Evolutionary conservation across 2,797 vertebrate species (phyloP).

Genomic region (Acanthurus leucopareius): DNA sequence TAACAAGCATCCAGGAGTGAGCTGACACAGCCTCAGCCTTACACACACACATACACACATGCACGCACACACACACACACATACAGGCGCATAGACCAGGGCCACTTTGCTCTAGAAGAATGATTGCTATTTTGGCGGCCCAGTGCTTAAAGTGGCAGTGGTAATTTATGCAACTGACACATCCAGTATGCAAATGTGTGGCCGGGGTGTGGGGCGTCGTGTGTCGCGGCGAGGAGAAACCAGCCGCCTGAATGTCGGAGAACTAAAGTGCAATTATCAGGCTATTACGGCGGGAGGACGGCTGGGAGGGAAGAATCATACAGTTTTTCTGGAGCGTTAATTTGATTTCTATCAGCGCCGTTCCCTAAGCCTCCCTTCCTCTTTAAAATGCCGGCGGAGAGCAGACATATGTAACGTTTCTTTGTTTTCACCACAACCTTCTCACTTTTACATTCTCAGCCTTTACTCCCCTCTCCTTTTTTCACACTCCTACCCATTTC

Average conservation of each 20-base stretch:
- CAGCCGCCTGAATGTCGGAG: slow-evolving; percentile 85
- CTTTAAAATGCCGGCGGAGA: slow-evolving; percentile 70
- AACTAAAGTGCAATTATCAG: slow-evolving; percentile 91
- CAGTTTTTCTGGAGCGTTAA: slow-evolving; percentile 85
- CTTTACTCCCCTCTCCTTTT: slow-evolving; percentile 32
- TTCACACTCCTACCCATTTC: slow-evolving; percentile 34
- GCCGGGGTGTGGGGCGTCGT: slow-evolving; percentile 81
- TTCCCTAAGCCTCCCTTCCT: slow-evolving; percentile 65
- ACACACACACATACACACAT: slow-evolving; percentile 32
- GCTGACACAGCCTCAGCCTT: slow-evolving; percentile 45
- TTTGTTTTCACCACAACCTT: slow-evolving; percentile 75
- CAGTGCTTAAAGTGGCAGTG: slow-evolving; percentile 84
- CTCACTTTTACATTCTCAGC: slow-evolving; percentile 49
- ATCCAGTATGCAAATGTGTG: slow-evolving; percentile 90
- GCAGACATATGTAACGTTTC: slow-evolving; percentile 67
- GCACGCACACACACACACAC: slow-evolving; percentile 45
- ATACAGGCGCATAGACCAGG: slow-evolving; percentile 42
- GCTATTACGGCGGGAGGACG: slow-evolving; percentile 87
- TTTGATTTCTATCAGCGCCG: slow-evolving; percentile 86
- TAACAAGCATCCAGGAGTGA: slow-evolving; percentile 82
- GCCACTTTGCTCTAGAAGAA: slow-evolving; percentile 84
- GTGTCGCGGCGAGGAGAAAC: slow-evolving; percentile 78
- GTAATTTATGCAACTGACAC: slow-evolving; percentile 91
- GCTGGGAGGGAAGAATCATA: slow-evolving; percentile 83
- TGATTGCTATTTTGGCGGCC: slow-evolving; percentile 88